These are phyloP conservation scores for Bambusicola thoracicus DNA, from an alignment of 2,113 vertebrate genomes.

Conservation along the genomic window DNA sequence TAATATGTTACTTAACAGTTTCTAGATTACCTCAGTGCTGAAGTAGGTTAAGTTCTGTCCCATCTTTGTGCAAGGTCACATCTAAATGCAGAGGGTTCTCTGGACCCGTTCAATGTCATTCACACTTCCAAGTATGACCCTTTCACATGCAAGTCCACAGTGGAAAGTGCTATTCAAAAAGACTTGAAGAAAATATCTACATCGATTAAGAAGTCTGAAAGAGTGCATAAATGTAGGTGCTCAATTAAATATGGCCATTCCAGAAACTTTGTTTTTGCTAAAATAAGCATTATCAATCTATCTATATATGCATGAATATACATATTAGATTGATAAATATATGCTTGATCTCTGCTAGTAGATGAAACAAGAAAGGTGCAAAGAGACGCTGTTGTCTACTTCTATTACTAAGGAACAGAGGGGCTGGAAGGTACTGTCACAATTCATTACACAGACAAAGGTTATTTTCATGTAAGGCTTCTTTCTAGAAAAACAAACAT, in stretches of 20 bases:
- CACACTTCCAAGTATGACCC: background rate
- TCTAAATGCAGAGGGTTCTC: background rate
- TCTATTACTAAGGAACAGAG: background rate
- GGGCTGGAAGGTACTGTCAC: conserved; percentile 19
- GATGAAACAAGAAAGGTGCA: background rate
- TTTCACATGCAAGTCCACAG: background rate
- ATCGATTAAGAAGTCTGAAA: background rate
- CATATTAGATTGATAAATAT: background rate
- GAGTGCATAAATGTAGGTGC: background rate
- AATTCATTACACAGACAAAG: background rate
- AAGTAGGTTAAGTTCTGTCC: background rate
- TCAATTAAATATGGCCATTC: background rate
- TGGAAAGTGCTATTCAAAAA: background rate
- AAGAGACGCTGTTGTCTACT: background rate
- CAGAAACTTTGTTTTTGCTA: background rate
- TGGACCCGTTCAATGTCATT: background rate
- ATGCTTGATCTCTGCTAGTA: background rate
- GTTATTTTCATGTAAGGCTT: background rate
- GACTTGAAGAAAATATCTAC: background rate
- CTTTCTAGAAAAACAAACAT: background rate
- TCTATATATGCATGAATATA: background rate
- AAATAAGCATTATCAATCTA: background rate
- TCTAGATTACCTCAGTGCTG: background rate
- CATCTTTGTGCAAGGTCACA: background rate
- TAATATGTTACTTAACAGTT: conserved; percentile 7